phyloP scores from a whole-genome alignment of 1,140 invertebrate genomes.

The Marisa cornuarietis region DNA sequence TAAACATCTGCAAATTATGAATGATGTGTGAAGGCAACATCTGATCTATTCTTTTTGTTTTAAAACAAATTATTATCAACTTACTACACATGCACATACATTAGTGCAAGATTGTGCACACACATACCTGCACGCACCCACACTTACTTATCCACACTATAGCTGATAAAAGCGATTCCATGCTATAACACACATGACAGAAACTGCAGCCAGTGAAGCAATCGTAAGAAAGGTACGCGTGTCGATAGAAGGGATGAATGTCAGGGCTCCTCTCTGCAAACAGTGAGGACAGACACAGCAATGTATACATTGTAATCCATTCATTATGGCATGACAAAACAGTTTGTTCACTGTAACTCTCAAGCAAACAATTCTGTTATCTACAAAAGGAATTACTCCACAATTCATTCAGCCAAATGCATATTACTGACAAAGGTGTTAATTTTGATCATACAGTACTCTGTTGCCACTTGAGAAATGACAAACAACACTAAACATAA shows the following conservation, averaged over 20 bases:
- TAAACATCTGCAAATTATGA: too few species aligned
- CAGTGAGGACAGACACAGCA: too few species aligned
- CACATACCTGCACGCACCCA: conserved; percentile 1
- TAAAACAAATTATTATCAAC: not conserved
- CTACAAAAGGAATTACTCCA: too few species aligned
- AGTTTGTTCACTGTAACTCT: not conserved
- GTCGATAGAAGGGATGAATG: conserved; percentile 14
- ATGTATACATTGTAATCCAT: too few species aligned
- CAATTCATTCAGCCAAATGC: too few species aligned
- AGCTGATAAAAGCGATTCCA: conserved; percentile 1
- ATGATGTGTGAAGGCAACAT: too few species aligned
- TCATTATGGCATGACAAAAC: not conserved
- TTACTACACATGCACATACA: not conserved
- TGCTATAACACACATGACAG: conserved; percentile 23
- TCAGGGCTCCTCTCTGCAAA: conserved; percentile 26
- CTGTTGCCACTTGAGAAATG: too few species aligned
- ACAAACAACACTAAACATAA: too few species aligned
- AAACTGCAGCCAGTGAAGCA: conserved; percentile 20
- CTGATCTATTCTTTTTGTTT: not conserved
- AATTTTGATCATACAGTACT: too few species aligned
- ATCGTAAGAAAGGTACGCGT: conserved; percentile 13
- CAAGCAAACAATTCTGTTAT: not conserved
- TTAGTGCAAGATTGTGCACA: not conserved
- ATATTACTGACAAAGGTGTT: too few species aligned
- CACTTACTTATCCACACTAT: not conserved